Evolutionary conservation across 2,888 invertebrate species (phyloP).

Genomic region (Leptura quadrifasciata): DNA sequence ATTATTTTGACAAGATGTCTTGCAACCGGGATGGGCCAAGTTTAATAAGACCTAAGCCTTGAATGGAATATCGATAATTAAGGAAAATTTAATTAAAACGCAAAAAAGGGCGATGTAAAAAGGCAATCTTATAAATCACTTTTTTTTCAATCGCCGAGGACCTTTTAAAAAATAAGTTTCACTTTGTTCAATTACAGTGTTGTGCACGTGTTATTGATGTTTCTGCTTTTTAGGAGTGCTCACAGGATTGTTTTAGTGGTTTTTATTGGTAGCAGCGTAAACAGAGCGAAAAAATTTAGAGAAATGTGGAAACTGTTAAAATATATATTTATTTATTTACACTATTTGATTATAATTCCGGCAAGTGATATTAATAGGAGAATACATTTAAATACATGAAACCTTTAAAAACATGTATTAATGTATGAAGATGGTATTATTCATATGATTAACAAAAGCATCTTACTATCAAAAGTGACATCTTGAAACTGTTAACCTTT

Average conservation of each 20-base stretch:
- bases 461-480: too few species aligned
- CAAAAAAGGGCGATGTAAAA: slow-evolving; percentile 5
- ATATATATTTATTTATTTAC: too few species aligned
- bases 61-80: slow-evolving; percentile 24
- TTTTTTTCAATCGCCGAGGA: neutral
- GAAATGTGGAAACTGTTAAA: too few species aligned
- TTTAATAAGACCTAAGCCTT: slow-evolving; percentile 19
- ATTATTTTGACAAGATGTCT: slow-evolving; percentile 22
- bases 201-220: slow-evolving; percentile 20
- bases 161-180: slow-evolving; percentile 27
- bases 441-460: too few species aligned
- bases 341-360: too few species aligned
- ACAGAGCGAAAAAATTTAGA: too few species aligned
- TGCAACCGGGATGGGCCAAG: neutral
- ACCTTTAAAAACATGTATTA: too few species aligned
- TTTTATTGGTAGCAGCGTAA: neutral
- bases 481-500: too few species aligned
- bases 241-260: neutral
- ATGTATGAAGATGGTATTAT: too few species aligned
- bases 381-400: too few species aligned
- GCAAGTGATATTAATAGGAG: too few species aligned
- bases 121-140: slow-evolving; percentile 28
- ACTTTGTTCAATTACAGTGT: slow-evolving; percentile 32
- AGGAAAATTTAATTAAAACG: slow-evolving; percentile 18
- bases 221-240: neutral